Evolutionary conservation across 2,888 invertebrate genomes (phyloP), one percentile per base, ranked within the genome.

Genomic region (Alentia gelatinosa): DNA sequence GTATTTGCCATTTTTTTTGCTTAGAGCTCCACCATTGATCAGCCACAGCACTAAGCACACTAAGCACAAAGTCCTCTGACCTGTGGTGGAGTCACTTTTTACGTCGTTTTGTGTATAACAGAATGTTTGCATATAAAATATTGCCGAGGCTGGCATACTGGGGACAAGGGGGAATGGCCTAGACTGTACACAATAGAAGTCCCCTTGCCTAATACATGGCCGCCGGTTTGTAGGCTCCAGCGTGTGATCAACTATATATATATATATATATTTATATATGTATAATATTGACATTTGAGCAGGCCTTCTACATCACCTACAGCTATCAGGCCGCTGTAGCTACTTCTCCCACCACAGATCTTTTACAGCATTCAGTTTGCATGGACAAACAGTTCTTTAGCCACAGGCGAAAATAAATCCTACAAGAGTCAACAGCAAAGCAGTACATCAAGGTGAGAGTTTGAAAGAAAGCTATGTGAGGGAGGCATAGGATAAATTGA

Each of bases 61-160:
- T 47, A 12, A 47, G 19, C 9, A 47, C 19, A 19, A 47, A 12
- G 19, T 12, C 47, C 7, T 47, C 9, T 7, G 9, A 47, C 19
- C 7, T 47, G 19, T 47, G 47, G 7, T 47, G 19, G 7, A 7
- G 19, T 47, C 47, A 47, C 7, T 47, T 19, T 19, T 47, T 19
- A 12, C 47, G 47, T 19, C 19, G 19, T 47, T 47, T 47, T 79
- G 37, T 9, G 79, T 35, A 79, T 37, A 79, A 15, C 79, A 35
- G 37, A 30, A 79, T 79, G 39, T 15, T 79, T 79, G 79, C 39
- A 79, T 79, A 79, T 79, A 19, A 37, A 79, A 79, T 74, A 39
- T 19, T 79, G 37, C 35, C 79, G 39, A 12, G 30, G 35, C 37
- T 9, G 15, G 35, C 37, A 12, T 35, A 35, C 37, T 26, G 12